phyloP scores from a whole-genome alignment of 2,113 vertebrate genomes.

The Cynocephalus volans region DNA sequence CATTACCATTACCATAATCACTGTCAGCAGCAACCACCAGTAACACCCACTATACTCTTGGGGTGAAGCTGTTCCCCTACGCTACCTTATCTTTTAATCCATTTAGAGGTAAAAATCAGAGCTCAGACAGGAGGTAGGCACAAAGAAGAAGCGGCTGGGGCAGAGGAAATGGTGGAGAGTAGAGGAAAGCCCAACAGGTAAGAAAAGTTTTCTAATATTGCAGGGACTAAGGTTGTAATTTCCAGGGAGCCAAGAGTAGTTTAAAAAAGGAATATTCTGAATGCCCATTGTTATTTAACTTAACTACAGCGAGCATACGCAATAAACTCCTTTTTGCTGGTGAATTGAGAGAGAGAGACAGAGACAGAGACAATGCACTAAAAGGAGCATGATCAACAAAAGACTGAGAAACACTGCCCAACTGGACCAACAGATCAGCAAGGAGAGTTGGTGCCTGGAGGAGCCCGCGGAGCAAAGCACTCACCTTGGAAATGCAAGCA shows the following conservation, averaged over 20 bases:
- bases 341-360: background rate
- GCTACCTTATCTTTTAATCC: background rate
- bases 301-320: background rate
- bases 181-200: background rate
- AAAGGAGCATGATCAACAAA: background rate
- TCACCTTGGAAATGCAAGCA: conserved; percentile 85
- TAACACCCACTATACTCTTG: background rate
- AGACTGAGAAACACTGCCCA: background rate
- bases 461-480: background rate
- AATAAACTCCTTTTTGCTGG: background rate
- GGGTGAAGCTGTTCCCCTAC: background rate
- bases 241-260: background rate
- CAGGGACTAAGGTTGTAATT: background rate
- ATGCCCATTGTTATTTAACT: background rate
- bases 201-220: conserved; percentile 25
- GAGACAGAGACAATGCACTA: background rate
- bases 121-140: background rate
- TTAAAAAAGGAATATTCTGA: conserved; percentile 15
- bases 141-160: background rate
- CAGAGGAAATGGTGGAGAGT: background rate
- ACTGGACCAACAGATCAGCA: background rate
- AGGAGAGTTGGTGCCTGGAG: background rate
- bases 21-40: background rate
- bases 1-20: too few relatives aligned
- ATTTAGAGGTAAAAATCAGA: background rate